Evolutionary conservation across 2,113 vertebrate genomes (phyloP).

Genomic region (Hypanus sabinus): DNA sequence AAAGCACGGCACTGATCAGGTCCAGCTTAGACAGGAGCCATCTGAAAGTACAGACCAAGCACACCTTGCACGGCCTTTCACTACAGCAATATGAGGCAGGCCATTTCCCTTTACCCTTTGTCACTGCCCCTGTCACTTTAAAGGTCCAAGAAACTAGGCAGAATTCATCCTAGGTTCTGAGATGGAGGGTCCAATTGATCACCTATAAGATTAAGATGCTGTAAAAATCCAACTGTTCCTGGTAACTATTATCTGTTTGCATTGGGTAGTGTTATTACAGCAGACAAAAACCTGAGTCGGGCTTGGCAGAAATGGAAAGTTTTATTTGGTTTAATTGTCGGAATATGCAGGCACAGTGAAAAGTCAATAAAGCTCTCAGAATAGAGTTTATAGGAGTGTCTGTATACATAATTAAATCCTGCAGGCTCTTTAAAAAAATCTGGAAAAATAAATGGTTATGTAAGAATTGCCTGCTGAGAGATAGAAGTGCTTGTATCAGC

Average conservation of each 20-base stretch:
- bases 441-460: constrained; percentile 83
- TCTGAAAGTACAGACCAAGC: not conserved
- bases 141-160: constrained; percentile 43
- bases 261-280: constrained; percentile 55
- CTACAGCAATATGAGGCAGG: constrained; percentile 62
- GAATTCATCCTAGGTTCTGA: constrained; percentile 43
- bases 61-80: constrained; percentile 57
- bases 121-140: constrained; percentile 43
- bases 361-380: constrained; percentile 94
- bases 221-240: constrained; percentile 51
- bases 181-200: constrained; percentile 44
- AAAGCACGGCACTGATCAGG: not conserved
- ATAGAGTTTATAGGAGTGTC: constrained; percentile 97
- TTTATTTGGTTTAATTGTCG: constrained; percentile 83
- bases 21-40: not conserved
- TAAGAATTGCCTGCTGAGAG: constrained; percentile 79
- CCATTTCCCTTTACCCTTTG: constrained; percentile 51
- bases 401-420: constrained; percentile 99
- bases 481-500: constrained; percentile 75
- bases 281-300: constrained; percentile 63
- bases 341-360: constrained; percentile 74
- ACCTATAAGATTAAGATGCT: constrained; percentile 47
- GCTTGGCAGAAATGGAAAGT: constrained; percentile 75
- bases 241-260: constrained; percentile 65
- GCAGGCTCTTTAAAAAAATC: constrained; percentile 78